Evolutionary conservation across 2,888 invertebrate genomes (phyloP).

Genomic region (Malachius bipustulatus): DNA sequence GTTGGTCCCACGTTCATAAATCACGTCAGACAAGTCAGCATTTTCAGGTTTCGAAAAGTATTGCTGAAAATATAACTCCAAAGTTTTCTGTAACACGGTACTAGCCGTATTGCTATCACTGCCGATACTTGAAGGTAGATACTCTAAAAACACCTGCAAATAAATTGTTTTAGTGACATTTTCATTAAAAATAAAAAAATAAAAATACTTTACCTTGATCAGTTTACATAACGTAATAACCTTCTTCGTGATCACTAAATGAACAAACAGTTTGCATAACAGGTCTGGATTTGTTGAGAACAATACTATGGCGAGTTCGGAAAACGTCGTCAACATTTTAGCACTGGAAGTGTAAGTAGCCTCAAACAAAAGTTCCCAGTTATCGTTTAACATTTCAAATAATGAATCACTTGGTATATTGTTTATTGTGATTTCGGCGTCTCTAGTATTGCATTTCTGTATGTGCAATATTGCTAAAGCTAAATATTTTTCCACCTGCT

Average conservation of each 20-base stretch:
- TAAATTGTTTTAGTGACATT: conserved; percentile 14
- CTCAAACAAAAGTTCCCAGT: conserved; percentile 43
- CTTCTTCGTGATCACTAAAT: conserved; percentile 36
- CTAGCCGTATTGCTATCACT: conserved; percentile 38
- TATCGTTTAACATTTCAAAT: conserved; percentile 33
- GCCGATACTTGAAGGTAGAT: conserved; percentile 53
- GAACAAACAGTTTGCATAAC: conserved; percentile 39
- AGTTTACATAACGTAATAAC: conserved; percentile 37
- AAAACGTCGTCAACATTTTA: conserved; percentile 38
- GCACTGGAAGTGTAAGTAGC: conserved; percentile 32
- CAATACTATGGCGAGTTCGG: conserved; percentile 42
- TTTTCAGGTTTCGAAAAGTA: conserved; percentile 31
- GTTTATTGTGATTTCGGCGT: conserved; percentile 38
- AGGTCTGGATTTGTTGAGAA: conserved; percentile 39
- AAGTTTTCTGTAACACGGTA: conserved; percentile 39
- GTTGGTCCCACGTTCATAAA: conserved; percentile 37
- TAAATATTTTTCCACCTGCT: conserved; percentile 33
- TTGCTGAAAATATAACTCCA: conserved; percentile 39
- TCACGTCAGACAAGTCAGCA: conserved; percentile 30
- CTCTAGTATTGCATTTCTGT: conserved; percentile 39
- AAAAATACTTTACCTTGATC: conserved; percentile 26
- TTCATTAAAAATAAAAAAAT: no score
- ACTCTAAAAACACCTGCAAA: conserved; percentile 49
- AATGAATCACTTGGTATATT: conserved; percentile 36
- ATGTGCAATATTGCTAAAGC: conserved; percentile 41